phyloP scores from a whole-genome alignment of 1,140 invertebrate species.

The Tetramorium alpestre region DNA sequence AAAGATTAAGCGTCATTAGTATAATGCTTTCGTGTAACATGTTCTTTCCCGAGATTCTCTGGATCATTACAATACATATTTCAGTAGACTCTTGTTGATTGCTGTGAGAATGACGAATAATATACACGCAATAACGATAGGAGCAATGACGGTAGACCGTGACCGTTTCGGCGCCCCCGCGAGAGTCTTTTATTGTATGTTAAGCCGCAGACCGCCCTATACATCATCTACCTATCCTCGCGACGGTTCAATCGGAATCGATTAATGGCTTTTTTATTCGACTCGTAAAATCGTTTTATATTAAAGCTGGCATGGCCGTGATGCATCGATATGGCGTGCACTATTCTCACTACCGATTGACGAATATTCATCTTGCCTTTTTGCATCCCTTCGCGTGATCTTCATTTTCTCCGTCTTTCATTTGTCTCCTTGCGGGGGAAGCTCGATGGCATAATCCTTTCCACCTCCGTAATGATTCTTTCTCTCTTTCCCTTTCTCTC shows the following conservation, averaged over 20 bases:
- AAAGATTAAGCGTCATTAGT: neutral
- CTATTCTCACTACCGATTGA: neutral
- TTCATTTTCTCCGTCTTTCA: slow-evolving; percentile 62
- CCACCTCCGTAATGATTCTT: slow-evolving; percentile 66
- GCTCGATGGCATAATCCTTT: slow-evolving; percentile 61
- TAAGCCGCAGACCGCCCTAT: slow-evolving; percentile 36
- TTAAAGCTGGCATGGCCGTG: slow-evolving; percentile 74
- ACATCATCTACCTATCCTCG: slow-evolving; percentile 53
- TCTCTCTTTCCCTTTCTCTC: neutral
- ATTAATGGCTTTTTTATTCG: slow-evolving; percentile 79
- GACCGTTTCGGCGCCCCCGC: slow-evolving; percentile 38
- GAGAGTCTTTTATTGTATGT: slow-evolving; percentile 55
- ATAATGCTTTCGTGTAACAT: neutral
- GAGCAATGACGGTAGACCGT: slow-evolving; percentile 40
- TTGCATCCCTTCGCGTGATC: neutral
- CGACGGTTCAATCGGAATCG: slow-evolving; percentile 68
- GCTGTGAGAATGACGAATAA: slow-evolving; percentile 23
- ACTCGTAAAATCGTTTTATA: slow-evolving; percentile 79
- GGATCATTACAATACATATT: slow-evolving; percentile 19
- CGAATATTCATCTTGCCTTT: slow-evolving; percentile 32
- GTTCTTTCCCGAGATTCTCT: neutral
- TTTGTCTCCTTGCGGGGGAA: slow-evolving; percentile 66
- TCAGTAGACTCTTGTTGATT: slow-evolving; percentile 4
- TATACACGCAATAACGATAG: slow-evolving; percentile 43
- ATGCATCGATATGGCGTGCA: slow-evolving; percentile 58